Conservation (phyloP, 23 tunicate genomes). For the Botrylloides violaceus region DNA sequence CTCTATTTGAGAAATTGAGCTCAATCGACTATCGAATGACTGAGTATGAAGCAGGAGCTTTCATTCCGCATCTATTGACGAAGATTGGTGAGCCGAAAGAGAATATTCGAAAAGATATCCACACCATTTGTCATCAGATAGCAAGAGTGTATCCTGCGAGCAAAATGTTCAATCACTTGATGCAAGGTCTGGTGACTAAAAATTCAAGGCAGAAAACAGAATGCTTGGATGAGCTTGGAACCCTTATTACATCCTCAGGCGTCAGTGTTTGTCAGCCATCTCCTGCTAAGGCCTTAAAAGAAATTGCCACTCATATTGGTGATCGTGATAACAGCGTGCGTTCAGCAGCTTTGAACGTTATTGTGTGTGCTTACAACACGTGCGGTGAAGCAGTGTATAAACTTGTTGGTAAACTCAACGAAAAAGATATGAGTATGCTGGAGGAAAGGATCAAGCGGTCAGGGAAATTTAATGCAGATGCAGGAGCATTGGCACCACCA, state of each 20-base stretch:
- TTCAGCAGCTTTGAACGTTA: constrained; percentile 69
- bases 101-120: constrained; percentile 75
- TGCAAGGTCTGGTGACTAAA: constrained; percentile 82
- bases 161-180: constrained; percentile 57
- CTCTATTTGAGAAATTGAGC: constrained; percentile 49
- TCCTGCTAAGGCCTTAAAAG: constrained; percentile 59
- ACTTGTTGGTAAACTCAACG: constrained; percentile 65
- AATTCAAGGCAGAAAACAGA: constrained; percentile 79
- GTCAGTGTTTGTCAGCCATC: constrained; percentile 64
- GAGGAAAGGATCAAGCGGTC: constrained; percentile 87
- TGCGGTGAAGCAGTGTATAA: constrained; percentile 79
- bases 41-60: constrained; percentile 73
- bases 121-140: constrained; percentile 51
- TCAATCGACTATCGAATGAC: constrained; percentile 41
- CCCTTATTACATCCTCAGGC: constrained; percentile 50
- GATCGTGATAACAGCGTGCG: constrained; percentile 84
- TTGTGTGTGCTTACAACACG: constrained; percentile 74
- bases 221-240: constrained; percentile 69
- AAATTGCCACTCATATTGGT: constrained; percentile 62
- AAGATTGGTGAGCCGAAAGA: constrained; percentile 93
- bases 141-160: constrained; percentile 49
- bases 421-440: constrained; percentile 83
- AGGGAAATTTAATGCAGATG: constrained; percentile 46
- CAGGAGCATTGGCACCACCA: not conserved
- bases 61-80: constrained; percentile 89